Conservation (phyloP, 2,113 vertebrate species). For the Ceyx margarethae region DNA sequence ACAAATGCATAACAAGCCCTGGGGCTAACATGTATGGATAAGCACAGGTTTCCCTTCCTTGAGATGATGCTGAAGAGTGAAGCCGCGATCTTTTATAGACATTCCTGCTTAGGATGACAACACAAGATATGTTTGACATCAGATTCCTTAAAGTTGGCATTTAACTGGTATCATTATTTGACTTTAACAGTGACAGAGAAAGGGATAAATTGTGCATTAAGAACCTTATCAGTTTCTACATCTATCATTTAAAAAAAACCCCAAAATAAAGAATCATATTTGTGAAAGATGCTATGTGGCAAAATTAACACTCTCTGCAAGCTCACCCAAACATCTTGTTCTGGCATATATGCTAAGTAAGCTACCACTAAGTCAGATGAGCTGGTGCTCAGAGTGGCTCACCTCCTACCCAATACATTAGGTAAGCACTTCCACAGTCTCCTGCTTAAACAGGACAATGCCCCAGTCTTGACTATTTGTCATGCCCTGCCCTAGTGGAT, state of each 20-base stretch:
- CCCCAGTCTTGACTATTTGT: background rate
- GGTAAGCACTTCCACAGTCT: background rate
- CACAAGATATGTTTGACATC: background rate
- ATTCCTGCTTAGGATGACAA: background rate
- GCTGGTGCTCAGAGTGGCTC: background rate
- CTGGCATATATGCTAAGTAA: background rate
- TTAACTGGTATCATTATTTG: background rate
- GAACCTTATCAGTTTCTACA: background rate
- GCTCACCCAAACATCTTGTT: background rate
- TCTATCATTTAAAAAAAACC: background rate
- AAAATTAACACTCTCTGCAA: background rate
- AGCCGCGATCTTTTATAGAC: background rate
- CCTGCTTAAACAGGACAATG: background rate
- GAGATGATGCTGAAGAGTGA: background rate
- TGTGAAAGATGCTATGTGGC: background rate
- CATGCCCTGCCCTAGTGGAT: background rate
- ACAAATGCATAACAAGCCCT: background rate
- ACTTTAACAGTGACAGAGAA: background rate
- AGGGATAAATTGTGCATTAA: background rate
- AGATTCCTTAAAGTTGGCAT: background rate
- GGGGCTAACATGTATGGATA: background rate
- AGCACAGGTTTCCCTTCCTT: background rate
- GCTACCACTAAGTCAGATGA: background rate
- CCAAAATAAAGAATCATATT: background rate
- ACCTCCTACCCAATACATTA: background rate